Conservation (phyloP, 1,140 invertebrate species). For the Tachypleus tridentatus region DNA sequence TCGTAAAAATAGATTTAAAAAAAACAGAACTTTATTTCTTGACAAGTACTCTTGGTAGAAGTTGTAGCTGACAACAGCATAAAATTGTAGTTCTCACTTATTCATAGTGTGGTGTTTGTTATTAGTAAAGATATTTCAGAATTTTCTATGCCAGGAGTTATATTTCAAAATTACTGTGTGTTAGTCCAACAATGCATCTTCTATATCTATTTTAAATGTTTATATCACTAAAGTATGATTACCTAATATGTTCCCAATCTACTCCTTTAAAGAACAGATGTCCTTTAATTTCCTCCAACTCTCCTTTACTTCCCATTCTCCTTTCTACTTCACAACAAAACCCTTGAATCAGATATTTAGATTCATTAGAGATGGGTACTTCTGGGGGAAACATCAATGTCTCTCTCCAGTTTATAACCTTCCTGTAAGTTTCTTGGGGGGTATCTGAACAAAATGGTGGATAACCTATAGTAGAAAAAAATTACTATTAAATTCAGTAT, state of each 20-base stretch:
- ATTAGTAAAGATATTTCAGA: too few species aligned
- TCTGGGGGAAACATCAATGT: conserved; percentile 96
- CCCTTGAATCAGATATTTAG: conserved; percentile 37
- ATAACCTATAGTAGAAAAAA: conserved; percentile 52
- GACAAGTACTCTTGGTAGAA: too few species aligned
- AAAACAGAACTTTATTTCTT: too few species aligned
- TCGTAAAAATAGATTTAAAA: too few species aligned
- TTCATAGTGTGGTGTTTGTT: too few species aligned
- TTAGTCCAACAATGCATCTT: not conserved
- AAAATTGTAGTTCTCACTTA: too few species aligned
- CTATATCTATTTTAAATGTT: not conserved
- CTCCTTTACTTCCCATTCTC: conserved; percentile 41
- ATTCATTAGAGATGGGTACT: conserved; percentile 86
- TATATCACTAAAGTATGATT: not conserved
- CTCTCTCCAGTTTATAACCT: conserved; percentile 99
- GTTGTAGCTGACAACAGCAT: too few species aligned
- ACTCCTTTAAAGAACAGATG: conserved; percentile 44
- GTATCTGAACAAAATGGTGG: conserved; percentile 99
- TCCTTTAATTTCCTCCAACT: conserved; percentile 41
- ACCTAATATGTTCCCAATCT: conserved; percentile 67
- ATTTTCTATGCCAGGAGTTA: not conserved
- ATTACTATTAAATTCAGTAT: too few species aligned
- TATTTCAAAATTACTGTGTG: not conserved
- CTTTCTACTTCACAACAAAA: conserved; percentile 92
- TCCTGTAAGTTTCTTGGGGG: conserved; percentile 96